Evolutionary conservation across 2,797 vertebrate genomes (phyloP).

Genomic region (Hipposideros larvatus): DNA sequence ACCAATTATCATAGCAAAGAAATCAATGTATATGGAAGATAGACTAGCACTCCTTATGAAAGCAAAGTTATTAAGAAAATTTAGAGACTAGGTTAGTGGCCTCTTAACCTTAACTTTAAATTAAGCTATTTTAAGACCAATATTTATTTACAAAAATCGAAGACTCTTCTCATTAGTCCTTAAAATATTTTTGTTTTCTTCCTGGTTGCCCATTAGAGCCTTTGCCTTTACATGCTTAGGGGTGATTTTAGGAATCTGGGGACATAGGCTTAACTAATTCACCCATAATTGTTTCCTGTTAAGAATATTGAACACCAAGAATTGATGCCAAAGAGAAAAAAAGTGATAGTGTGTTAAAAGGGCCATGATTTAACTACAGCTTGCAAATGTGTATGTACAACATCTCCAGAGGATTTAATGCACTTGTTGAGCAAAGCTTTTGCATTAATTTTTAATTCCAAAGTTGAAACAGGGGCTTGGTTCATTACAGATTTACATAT

Average conservation of each 20-base stretch:
- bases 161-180: constrained; percentile 20
- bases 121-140: constrained; percentile 57
- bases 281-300: constrained; percentile 72
- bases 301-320: constrained; percentile 75
- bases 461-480: constrained; percentile 70
- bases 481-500: constrained; percentile 71
- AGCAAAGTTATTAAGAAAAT: constrained; percentile 48
- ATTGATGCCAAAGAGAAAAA: constrained; percentile 70
- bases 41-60: not conserved
- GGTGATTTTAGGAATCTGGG: constrained; percentile 65
- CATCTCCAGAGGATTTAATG: constrained; percentile 75
- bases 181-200: not conserved
- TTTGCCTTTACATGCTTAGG: constrained; percentile 55
- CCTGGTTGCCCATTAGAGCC: not conserved
- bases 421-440: constrained; percentile 67
- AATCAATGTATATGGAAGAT: not conserved
- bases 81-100: not conserved
- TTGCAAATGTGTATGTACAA: constrained; percentile 65
- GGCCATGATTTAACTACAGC: constrained; percentile 63
- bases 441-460: constrained; percentile 82
- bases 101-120: not conserved
- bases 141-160: constrained; percentile 21
- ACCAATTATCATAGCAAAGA: not conserved
- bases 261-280: constrained; percentile 70
- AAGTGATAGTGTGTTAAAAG: constrained; percentile 72